Evolutionary conservation across 2,888 invertebrate species (phyloP).

Genomic region (Catocala nupta): DNA sequence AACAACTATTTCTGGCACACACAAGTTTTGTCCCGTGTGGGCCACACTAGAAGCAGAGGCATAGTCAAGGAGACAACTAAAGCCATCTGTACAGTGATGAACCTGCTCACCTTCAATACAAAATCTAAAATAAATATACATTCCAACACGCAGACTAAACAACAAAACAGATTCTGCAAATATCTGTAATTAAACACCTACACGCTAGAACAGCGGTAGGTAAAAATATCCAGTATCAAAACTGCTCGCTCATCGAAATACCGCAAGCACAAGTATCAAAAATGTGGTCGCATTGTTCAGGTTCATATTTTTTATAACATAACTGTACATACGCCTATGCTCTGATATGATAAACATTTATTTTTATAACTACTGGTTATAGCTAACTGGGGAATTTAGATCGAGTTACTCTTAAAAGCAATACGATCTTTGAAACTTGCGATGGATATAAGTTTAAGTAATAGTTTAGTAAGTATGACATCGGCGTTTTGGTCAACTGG

Average conservation of each 20-base stretch:
- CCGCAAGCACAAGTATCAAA: slow-evolving; percentile 69
- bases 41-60: too few species aligned
- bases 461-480: too few species aligned
- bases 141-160: neutral
- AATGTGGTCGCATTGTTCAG: slow-evolving; percentile 58
- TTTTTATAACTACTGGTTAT: slow-evolving; percentile 11
- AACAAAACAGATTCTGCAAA: neutral
- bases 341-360: slow-evolving; percentile 25
- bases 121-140: neutral
- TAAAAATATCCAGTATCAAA: slow-evolving; percentile 41
- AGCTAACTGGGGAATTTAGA: neutral
- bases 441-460: too few species aligned
- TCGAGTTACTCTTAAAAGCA: neutral
- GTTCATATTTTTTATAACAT: slow-evolving; percentile 42
- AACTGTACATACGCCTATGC: slow-evolving; percentile 58
- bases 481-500: too few species aligned
- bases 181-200: slow-evolving; percentile 13
- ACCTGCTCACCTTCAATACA: too few species aligned
- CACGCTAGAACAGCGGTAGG: neutral
- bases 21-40: too few species aligned
- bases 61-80: too few species aligned
- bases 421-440: too few species aligned
- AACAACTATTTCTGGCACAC: too few species aligned
- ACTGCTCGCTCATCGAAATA: slow-evolving; percentile 59
- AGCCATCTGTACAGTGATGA: too few species aligned